phyloP scores from a whole-genome alignment of 2,888 invertebrate genomes.

The Cybosia mesomella region DNA sequence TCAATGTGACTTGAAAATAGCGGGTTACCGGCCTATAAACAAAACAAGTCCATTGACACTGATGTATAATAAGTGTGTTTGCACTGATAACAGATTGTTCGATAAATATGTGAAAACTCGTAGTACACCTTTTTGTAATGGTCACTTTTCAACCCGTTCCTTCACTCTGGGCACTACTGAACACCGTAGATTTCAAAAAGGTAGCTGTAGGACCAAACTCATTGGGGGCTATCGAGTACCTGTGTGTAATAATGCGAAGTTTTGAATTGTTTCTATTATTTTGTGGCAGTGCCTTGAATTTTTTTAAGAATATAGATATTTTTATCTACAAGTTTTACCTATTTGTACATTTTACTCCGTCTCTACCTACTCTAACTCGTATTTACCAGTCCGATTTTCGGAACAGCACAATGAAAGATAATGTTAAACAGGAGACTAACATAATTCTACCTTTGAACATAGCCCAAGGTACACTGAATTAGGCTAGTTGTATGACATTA shows the following conservation, averaged over 20 bases:
- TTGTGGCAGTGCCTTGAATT: neutral
- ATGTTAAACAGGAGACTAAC: no score
- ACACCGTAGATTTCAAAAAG: conserved; percentile 23
- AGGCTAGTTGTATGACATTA: no score
- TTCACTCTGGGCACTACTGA: conserved; percentile 36
- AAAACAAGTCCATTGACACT: conserved; percentile 1
- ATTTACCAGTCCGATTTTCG: neutral
- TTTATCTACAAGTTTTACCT: neutral
- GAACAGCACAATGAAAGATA: no score
- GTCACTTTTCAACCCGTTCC: conserved; percentile 17
- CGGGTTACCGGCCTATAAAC: neutral
- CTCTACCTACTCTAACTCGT: neutral
- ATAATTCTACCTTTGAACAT: no score
- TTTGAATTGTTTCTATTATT: conserved; percentile 24
- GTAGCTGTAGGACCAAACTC: conserved; percentile 27
- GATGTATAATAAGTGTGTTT: conserved; percentile 6
- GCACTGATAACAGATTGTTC: conserved; percentile 7
- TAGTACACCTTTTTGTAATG: neutral
- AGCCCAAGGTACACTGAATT: no score
- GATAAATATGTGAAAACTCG: neutral
- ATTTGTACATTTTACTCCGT: neutral
- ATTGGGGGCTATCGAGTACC: conserved; percentile 46
- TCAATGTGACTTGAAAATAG: neutral
- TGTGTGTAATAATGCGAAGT: conserved; percentile 28
- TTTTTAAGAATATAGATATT: neutral